phyloP scores from a whole-genome alignment of 2,113 vertebrate genomes.

The Syrmaticus mikado region DNA sequence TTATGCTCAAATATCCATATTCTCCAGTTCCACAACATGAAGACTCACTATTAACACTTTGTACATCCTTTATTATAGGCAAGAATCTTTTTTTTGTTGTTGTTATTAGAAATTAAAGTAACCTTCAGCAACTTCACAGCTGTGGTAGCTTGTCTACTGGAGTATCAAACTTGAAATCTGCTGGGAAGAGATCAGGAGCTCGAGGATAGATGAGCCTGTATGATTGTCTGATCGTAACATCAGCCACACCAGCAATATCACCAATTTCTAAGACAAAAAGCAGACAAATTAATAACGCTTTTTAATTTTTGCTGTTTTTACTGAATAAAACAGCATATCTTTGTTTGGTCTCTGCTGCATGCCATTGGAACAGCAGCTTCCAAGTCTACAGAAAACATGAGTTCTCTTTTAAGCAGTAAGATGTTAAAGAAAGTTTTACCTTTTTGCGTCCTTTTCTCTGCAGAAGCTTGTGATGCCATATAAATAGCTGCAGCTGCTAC shows the following conservation, averaged over 20 bases:
- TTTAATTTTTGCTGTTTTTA: neutral
- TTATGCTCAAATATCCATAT: slow-evolving; percentile 24
- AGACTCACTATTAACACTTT: slow-evolving; percentile 74
- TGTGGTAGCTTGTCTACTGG: slow-evolving; percentile 97
- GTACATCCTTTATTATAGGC: slow-evolving; percentile 68
- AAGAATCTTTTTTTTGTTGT: slow-evolving; percentile 50
- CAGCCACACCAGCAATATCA: slow-evolving; percentile 97
- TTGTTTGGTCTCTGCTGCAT: neutral
- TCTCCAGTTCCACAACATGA: slow-evolving; percentile 65
- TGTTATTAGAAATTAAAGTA: slow-evolving; percentile 9
- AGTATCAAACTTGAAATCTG: slow-evolving; percentile 99
- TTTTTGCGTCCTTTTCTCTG: slow-evolving; percentile 98
- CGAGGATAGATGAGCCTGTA: slow-evolving; percentile 97
- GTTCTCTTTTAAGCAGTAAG: neutral
- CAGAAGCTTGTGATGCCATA: slow-evolving; percentile 98
- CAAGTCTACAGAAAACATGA: neutral
- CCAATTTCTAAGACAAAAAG: slow-evolving; percentile 89
- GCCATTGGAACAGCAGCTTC: neutral
- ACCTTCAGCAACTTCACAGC: slow-evolving; percentile 80
- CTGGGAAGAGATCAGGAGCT: slow-evolving; percentile 96
- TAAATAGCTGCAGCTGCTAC: slow-evolving; percentile 98
- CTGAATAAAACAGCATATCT: neutral
- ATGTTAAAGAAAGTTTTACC: slow-evolving; percentile 73
- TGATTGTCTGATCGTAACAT: slow-evolving; percentile 98
- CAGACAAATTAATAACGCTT: neutral